Evolutionary conservation across 2,113 vertebrate genomes (phyloP).

Genomic region (Pelodiscus sinensis): DNA sequence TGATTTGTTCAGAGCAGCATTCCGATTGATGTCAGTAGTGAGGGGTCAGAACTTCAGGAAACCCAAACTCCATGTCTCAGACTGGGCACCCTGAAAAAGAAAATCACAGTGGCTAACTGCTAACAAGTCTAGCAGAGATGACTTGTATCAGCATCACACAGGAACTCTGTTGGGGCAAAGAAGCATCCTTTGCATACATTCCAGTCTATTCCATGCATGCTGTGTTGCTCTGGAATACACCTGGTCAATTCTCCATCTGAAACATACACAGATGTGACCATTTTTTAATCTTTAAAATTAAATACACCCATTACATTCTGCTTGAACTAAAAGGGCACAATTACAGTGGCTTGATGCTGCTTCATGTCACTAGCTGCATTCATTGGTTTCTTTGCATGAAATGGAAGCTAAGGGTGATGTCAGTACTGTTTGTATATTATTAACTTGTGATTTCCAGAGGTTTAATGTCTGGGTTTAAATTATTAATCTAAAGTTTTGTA

Average conservation of each 20-base stretch:
- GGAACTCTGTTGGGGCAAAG: not conserved
- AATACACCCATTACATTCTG: not conserved
- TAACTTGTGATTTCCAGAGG: not conserved
- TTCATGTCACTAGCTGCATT: not conserved
- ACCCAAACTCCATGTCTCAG: accelerated
- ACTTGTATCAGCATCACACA: not conserved
- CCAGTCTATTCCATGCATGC: not conserved
- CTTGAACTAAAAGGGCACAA: not conserved
- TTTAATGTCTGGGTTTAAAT: not conserved
- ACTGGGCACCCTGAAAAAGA: not conserved
- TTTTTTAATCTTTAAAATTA: not conserved
- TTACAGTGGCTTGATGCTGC: not conserved
- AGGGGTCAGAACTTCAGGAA: not conserved
- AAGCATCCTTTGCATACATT: not conserved
- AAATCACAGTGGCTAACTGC: accelerated
- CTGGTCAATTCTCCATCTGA: not conserved
- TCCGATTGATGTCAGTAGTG: not conserved
- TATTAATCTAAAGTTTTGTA: not conserved
- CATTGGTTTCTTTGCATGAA: not conserved
- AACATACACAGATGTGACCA: not conserved
- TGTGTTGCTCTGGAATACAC: not conserved
- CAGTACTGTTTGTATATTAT: not conserved
- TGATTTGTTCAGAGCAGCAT: not conserved
- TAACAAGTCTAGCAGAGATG: not conserved
- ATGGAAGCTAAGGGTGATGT: not conserved